Evolutionary conservation across 2,888 invertebrate genomes (phyloP).

Genomic region (Rhagonycha lutea): DNA sequence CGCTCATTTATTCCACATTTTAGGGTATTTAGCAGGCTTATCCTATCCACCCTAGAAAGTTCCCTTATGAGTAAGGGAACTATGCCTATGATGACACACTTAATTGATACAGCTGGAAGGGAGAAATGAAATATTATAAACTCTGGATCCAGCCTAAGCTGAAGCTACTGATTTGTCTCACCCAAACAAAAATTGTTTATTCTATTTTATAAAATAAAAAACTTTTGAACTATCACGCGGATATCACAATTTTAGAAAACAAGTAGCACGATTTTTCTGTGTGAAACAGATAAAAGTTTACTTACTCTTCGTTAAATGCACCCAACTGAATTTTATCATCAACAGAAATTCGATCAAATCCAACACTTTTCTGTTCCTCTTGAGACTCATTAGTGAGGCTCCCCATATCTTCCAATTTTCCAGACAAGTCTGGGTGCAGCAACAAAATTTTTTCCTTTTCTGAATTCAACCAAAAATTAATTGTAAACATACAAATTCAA

Average conservation of each 20-base stretch:
- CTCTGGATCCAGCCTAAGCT: too few species aligned
- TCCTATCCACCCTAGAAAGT: too few species aligned
- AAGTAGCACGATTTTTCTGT: background rate
- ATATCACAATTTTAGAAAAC: slow-evolving; percentile 22
- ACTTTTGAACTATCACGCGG: background rate
- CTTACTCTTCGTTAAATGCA: slow-evolving; percentile 50
- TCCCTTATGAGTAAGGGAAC: too few species aligned
- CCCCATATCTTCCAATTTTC: slow-evolving; percentile 59
- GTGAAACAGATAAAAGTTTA: background rate
- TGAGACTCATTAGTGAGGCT: slow-evolving; percentile 63
- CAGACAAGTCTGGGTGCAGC: slow-evolving; percentile 69
- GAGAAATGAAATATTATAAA: too few species aligned
- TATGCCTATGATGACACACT: too few species aligned
- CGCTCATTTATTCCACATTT: too few species aligned
- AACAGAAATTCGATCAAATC: slow-evolving; percentile 58
- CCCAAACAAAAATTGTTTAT: too few species aligned
- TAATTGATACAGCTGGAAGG: too few species aligned
- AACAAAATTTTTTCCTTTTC: slow-evolving; percentile 62
- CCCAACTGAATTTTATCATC: slow-evolving; percentile 60
- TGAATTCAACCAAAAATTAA: slow-evolving; percentile 37
- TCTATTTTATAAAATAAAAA: background rate
- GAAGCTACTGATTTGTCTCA: too few species aligned
- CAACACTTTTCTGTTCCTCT: slow-evolving; percentile 62
- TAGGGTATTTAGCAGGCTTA: too few species aligned
- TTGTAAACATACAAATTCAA: background rate